phyloP scores from a whole-genome alignment of 30 jellyfish, hydroid and myxozoan species.

The Aurelia sp. region DNA sequence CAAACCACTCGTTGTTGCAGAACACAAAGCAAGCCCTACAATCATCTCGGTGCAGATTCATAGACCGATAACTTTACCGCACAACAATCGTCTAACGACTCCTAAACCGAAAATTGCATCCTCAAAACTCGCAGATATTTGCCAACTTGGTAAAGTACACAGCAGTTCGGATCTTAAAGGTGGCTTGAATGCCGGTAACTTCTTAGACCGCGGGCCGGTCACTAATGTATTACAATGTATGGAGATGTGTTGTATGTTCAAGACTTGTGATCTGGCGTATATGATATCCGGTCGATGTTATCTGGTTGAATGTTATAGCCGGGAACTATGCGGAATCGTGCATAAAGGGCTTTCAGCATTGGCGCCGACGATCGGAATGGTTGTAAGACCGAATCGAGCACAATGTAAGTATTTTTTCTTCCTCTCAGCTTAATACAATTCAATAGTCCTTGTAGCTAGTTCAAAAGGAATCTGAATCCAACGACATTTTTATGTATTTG shows the following conservation, averaged over 20 bases:
- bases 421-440: too few species aligned
- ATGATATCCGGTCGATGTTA: slow-evolving; percentile 90
- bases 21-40: slow-evolving; percentile 23
- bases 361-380: slow-evolving; percentile 91
- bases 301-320: slow-evolving; percentile 88
- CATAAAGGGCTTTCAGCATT: slow-evolving; percentile 85
- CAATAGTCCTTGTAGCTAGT: too few species aligned
- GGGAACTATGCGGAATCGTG: slow-evolving; percentile 78
- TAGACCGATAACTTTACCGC: slow-evolving; percentile 23
- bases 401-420: slow-evolving; percentile 33
- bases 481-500: too few species aligned
- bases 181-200: slow-evolving; percentile 90
- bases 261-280: slow-evolving; percentile 94
- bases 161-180: slow-evolving; percentile 89
- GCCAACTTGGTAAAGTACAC: slow-evolving; percentile 81
- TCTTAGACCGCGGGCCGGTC: slow-evolving; percentile 89
- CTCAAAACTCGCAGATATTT: slow-evolving; percentile 56
- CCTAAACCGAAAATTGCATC: slow-evolving; percentile 42
- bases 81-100: slow-evolving; percentile 34
- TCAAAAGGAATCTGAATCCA: too few species aligned
- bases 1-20: slow-evolving; percentile 22
- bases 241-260: slow-evolving; percentile 91
- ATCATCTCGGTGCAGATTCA: slow-evolving; percentile 12
- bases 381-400: slow-evolving; percentile 67
- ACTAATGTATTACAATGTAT: slow-evolving; percentile 72